Evolutionary conservation across 2,113 vertebrate species (phyloP).

Genomic region (Austrofundulus limnaeus): DNA sequence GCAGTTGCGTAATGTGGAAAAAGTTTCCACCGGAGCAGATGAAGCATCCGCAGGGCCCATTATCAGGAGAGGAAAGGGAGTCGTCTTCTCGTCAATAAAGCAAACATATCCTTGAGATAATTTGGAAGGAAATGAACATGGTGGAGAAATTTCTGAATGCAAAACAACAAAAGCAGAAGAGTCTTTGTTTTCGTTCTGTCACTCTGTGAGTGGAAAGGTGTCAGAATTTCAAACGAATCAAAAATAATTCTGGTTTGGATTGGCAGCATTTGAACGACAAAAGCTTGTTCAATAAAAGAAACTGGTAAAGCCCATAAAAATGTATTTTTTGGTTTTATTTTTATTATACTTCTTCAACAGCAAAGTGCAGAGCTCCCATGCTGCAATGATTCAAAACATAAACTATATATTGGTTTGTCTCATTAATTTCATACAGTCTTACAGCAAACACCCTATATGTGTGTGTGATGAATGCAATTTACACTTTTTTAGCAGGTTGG

Average conservation of each 20-base stretch:
- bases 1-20: conserved; percentile 39
- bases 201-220: not conserved
- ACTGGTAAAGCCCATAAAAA: no score
- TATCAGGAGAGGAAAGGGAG: conserved; percentile 25
- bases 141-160: not conserved
- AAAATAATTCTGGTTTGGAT: conserved; percentile 18
- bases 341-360: no score
- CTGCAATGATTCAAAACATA: conserved; percentile 34
- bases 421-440: no score
- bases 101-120: conserved; percentile 32
- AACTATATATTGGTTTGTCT: no score
- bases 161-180: conserved; percentile 5
- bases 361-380: conserved; percentile 34
- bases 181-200: not conserved
- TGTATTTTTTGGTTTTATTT: no score
- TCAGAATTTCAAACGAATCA: conserved; percentile 13
- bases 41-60: conserved; percentile 29
- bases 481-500: no score
- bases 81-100: conserved; percentile 39
- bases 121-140: conserved; percentile 9
- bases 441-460: no score
- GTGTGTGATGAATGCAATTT: no score
- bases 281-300: not conserved
- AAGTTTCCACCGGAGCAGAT: conserved; percentile 40
- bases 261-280: conserved; percentile 26